Evolutionary conservation across 2,888 invertebrate species (phyloP).

Genomic region (Caenorhabditis panamensis): DNA sequence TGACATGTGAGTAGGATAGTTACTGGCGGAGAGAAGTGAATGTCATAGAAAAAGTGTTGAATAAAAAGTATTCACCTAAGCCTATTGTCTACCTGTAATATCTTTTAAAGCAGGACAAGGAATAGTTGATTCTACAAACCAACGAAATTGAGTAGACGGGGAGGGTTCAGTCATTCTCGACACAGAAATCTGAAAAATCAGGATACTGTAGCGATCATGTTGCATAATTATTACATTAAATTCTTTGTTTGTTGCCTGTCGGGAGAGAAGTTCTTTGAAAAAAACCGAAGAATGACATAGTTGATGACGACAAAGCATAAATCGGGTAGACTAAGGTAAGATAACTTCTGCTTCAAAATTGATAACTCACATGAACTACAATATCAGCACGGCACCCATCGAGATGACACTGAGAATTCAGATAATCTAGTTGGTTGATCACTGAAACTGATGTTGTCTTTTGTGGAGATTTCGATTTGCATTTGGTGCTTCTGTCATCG

Average conservation of each 20-base stretch:
- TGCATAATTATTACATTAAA: conserved; percentile 43
- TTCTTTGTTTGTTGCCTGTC: conserved; percentile 59
- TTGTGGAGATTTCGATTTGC: conserved; percentile 71
- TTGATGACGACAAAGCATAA: conserved; percentile 80
- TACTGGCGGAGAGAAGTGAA: too few species aligned
- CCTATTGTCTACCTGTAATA: conserved; percentile 76
- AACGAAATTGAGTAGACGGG: conserved; percentile 73
- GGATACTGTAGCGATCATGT: too few species aligned
- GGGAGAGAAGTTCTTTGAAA: conserved; percentile 74
- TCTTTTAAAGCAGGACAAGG: conserved; percentile 79
- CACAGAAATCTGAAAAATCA: conserved; percentile 59
- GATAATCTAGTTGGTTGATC: conserved; percentile 77
- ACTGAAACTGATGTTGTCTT: conserved; percentile 56
- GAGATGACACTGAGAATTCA: conserved; percentile 78
- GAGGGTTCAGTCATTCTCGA: conserved; percentile 68
- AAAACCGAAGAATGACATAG: conserved; percentile 79
- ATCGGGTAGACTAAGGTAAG: conserved; percentile 77
- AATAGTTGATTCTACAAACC: conserved; percentile 79
- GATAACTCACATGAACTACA: conserved; percentile 75
- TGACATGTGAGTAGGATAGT: too few species aligned
- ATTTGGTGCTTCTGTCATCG: conserved; percentile 40
- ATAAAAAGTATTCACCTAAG: too few species aligned
- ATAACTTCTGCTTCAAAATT: too few species aligned
- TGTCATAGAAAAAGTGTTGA: too few species aligned
- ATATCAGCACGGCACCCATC: conserved; percentile 79